Evolutionary conservation across 2,113 vertebrate genomes (phyloP), one percentile per base, ranked within the genome.

Genomic region (Pluvianellus socialis): DNA sequence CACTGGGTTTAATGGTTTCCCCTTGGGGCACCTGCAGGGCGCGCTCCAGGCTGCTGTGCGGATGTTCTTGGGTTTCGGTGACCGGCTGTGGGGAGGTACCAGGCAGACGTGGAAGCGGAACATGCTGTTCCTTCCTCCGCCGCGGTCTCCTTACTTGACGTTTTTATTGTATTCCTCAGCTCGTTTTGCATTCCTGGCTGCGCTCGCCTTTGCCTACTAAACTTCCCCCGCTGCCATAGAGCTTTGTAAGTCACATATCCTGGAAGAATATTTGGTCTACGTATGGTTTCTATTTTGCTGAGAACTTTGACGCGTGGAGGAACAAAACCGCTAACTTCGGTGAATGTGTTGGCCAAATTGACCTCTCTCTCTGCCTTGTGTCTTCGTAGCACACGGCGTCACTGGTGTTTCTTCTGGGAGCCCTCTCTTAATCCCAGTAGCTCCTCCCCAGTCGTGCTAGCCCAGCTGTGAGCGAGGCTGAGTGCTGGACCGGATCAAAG

Each of bases 161-260:
- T 67, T 90, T 79, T 79, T 85, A 63, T 79, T 71, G 76, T 19
- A 6, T 68, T 81, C 28, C 52, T 73, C 61, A 83, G 35, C 83
- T 95, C 75, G 5, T 76, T 92, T 86, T 76, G 62, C 58, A 79
- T 70, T 91, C 75, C 45, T 55, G 61, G 52, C 77, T 85, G 40
- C 61, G 40, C 61, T 83, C 5, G 2, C 47, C 71, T 86, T 61
- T 90, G 53, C 62, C 83, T 79, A 0, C 38, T 62, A 9, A 94
- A 66, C 63, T 83, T 79, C 82, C 35, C 65, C 26, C 12, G 1
- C 33, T 58, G 49, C n/a, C 72, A 53, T 44, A 76, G 80, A 79
- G 71, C 82, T 86, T 32, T 62, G 44, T 14, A 79, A 76, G 86
- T 58, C 63, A 11, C 50, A 0, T 22, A 15, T 19, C 63, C 68